Base-by-base conservation (phyloP, 2,113 vertebrate genomes). In the Pedionomus torquatus region DNA sequence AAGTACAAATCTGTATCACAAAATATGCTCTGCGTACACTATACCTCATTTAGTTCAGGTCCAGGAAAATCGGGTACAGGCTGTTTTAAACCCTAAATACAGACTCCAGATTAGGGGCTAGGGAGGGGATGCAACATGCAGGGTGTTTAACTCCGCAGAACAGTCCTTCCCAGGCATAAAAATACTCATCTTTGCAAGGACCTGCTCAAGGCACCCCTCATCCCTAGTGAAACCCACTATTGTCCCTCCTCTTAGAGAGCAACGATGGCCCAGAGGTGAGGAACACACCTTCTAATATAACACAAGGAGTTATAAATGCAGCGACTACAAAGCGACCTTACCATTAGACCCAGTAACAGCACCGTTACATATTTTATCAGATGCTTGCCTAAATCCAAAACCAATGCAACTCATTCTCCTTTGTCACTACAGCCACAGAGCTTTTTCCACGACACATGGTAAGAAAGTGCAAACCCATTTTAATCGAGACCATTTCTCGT, bases 361-460 rank as follows among this genome's bases (percentile, higher is more conserved):
- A 60, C 30, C 6, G 1, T 55, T 19, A 41, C 0, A 1, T 43
- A 57, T 41, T 83, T 86, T 26, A 83, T 23, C n/a, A 83, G 46
- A 65, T 14, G 14, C 18, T 60, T 57, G 5, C 5, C 26, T 23
- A 58, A 49, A 94, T 79, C 64, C 35, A 66, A 75, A 82, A 21
- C 23, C 17, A 74, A 24, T 13, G 11, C 23, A 57, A 74, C 20
- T 58, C 11, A 0, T 65, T 89, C 35, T 52, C 26, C 48, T 64
- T 24, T 4, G 2, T 69, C 63, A 80, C 31, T 24, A 52, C 16
- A 18, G 48, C 49, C 2, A 3, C 17, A 63, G 37, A 44, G 28
- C 7, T 79, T 58, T 70, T 76, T 48, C 70, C 4, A 2, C 0
- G 0, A 54, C 10, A 14, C 19, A 33, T 28, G 18, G 7, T 57